Conservation (phyloP, 2,888 invertebrate genomes). For the Aethes cnicana region DNA sequence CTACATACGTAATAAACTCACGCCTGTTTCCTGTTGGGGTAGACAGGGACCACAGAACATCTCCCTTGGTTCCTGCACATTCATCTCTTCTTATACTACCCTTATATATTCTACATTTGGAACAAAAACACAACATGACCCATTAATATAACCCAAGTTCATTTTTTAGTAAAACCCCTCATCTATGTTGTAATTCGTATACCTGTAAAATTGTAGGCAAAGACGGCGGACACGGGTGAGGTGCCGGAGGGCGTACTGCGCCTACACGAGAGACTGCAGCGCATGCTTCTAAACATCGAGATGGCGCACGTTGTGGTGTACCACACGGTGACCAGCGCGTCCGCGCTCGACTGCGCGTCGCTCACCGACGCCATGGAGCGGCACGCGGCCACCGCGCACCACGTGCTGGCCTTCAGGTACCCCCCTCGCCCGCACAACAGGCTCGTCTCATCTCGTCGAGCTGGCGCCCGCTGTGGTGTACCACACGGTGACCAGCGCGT, state of each 20-base stretch:
- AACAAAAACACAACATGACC: too few species aligned
- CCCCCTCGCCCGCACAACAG: too few species aligned
- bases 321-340: constrained; percentile 80
- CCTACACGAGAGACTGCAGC: constrained; percentile 54
- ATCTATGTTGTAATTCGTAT: too few species aligned
- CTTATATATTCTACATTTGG: too few species aligned
- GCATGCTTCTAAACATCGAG: constrained; percentile 67
- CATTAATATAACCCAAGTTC: too few species aligned
- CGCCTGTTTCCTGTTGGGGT: neutral
- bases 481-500: constrained; percentile 80
- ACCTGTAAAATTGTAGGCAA: too few species aligned
- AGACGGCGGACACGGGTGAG: constrained; percentile 39
- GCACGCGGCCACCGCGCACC: constrained; percentile 46
- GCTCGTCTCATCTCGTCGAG: too few species aligned
- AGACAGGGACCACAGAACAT: too few species aligned
- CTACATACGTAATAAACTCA: neutral
- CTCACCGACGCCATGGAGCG: constrained; percentile 66
- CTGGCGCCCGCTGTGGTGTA: constrained; percentile 83
- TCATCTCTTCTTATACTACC: too few species aligned
- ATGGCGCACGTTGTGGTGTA: constrained; percentile 83
- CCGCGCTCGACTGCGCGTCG: constrained; percentile 76
- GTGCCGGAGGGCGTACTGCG: constrained; percentile 43
- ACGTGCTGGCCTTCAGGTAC: constrained; percentile 58
- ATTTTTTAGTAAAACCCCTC: too few species aligned
- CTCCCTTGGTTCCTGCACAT: too few species aligned